Evolutionary conservation across 2,888 invertebrate genomes (phyloP).

Genomic region (Erebia epiphron): DNA sequence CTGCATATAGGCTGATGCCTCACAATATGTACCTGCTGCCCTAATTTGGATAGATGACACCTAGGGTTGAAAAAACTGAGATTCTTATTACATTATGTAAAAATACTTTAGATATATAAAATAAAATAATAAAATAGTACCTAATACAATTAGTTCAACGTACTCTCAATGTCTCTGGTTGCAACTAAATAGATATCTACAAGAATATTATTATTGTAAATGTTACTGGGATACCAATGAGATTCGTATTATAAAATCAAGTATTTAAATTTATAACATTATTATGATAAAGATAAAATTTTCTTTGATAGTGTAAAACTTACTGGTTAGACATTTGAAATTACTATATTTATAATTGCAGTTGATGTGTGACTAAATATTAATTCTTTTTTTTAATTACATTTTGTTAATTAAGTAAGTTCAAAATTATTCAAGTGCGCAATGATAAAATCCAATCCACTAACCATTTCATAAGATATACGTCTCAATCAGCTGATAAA

Average conservation of each 20-base stretch:
- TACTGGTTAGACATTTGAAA: not conserved
- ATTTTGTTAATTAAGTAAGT: not conserved
- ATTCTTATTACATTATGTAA: too few species aligned
- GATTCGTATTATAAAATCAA: too few species aligned
- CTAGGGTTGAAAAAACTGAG: conserved; percentile 4
- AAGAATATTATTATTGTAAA: not conserved
- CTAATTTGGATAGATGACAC: conserved; percentile 23
- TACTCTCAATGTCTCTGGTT: too few species aligned
- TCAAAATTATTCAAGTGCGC: not conserved
- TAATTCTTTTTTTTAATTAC: not conserved
- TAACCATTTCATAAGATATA: conserved; percentile 19
- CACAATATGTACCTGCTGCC: conserved; percentile 23
- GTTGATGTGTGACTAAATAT: not conserved
- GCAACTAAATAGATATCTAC: too few species aligned
- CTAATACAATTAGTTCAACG: too few species aligned
- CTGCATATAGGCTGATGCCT: conserved; percentile 23
- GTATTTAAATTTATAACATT: too few species aligned
- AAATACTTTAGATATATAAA: too few species aligned
- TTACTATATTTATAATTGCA: not conserved
- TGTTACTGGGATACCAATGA: too few species aligned
- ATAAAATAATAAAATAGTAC: too few species aligned
- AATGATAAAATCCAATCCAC: conserved; percentile 1
- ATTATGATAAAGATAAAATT: too few species aligned
- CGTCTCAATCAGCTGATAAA: conserved; percentile 29
- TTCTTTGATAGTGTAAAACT: too few species aligned